Percentiles rank a stretch among this genome's conserved stretches.
These are phyloP conservation scores for Leptopilina syphax DNA, from an alignment of 2,888 invertebrate genomes.

Conservation along the genomic window DNA sequence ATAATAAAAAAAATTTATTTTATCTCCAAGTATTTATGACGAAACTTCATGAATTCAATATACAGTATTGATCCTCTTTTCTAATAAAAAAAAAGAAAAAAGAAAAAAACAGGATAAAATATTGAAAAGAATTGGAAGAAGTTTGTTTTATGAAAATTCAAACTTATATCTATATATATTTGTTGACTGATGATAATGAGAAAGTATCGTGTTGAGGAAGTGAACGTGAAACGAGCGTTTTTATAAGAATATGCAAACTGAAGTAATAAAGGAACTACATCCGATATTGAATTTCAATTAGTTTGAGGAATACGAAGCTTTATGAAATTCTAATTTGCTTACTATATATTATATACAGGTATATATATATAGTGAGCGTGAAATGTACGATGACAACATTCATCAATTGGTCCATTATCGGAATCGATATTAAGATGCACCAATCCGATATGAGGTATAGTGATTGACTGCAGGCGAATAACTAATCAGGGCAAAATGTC, in stretches of 20 bases:
- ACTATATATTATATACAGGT: too few relatives aligned
- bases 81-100: too few relatives aligned
- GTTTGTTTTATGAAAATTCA: too few relatives aligned
- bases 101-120: too few relatives aligned
- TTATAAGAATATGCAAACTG: background rate
- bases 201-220: background rate
- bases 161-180: too few relatives aligned
- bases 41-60: too few relatives aligned
- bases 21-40: too few relatives aligned
- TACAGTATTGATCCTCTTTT: too few relatives aligned
- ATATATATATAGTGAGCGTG: background rate
- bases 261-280: background rate
- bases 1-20: too few relatives aligned
- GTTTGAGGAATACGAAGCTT: background rate
- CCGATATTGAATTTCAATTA: background rate
- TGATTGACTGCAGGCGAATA: constrained; percentile 52
- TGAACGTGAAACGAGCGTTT: background rate
- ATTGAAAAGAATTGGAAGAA: too few relatives aligned
- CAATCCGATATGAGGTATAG: constrained; percentile 40
- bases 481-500: constrained; percentile 59
- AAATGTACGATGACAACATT: background rate
- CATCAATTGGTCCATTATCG: constrained; percentile 27
- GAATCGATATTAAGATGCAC: constrained; percentile 20
- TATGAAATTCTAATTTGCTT: constrained; percentile 1
- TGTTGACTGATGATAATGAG: constrained; percentile 1